A percentile compares a stretch with the other conserved stretches of the same genome.
Evolutionary conservation across 1,140 invertebrate species (phyloP).

Genomic region (Drosophila funebris): DNA sequence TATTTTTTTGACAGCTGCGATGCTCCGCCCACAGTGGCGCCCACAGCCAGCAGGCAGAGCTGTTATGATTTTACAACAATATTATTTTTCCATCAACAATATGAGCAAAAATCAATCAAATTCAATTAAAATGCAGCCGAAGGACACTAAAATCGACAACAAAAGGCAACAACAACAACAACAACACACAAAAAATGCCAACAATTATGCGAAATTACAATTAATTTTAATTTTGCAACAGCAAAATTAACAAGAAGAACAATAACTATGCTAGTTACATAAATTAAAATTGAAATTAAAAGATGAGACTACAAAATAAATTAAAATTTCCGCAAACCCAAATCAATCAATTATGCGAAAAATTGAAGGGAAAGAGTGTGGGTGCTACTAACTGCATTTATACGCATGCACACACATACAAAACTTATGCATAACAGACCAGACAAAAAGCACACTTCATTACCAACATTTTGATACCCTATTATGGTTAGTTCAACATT

Average conservation of each 20-base stretch:
- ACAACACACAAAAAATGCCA: too few relatives aligned
- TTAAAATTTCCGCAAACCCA: constrained; percentile 43
- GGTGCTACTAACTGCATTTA: neutral
- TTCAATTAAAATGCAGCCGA: constrained; percentile 73
- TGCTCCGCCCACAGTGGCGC: neutral
- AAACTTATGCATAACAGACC: neutral
- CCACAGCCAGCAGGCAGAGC: constrained; percentile 6
- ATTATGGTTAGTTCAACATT: too few relatives aligned
- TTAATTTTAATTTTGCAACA: constrained; percentile 50
- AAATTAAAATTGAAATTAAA: constrained; percentile 55
- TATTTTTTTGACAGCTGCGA: constrained; percentile 24
- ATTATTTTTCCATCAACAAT: constrained; percentile 79
- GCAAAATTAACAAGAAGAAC: constrained; percentile 25
- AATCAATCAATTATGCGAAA: constrained; percentile 61
- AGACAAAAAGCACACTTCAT: neutral
- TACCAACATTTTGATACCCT: too few relatives aligned
- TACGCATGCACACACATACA: neutral
- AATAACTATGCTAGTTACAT: constrained; percentile 25
- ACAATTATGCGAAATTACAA: constrained; percentile 64
- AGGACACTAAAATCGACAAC: constrained; percentile 46
- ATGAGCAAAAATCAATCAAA: constrained; percentile 81
- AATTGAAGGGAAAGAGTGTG: neutral
- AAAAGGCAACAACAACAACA: constrained; percentile 15
- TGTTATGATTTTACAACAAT: constrained; percentile 80
- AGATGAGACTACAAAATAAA: constrained; percentile 43